Evolutionary conservation across 2,888 invertebrate species (phyloP).

Genomic region (Limnephilus marmoratus): DNA sequence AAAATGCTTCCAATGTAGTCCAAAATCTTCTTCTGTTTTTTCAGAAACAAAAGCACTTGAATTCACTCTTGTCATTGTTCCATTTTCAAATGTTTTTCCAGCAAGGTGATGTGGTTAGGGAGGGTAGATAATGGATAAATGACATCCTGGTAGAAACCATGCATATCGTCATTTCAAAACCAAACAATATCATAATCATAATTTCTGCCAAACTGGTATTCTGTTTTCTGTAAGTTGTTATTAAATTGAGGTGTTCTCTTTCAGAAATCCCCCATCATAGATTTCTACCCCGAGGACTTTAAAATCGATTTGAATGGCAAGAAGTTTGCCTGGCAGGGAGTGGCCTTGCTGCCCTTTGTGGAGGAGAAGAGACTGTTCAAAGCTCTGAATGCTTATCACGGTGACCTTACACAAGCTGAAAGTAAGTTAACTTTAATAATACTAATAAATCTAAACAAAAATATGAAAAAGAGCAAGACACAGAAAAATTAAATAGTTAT

Average conservation of each 20-base stretch:
- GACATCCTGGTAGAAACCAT: too few species aligned
- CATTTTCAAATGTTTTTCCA: too few species aligned
- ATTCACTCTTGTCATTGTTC: too few species aligned
- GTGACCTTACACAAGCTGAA: constrained; percentile 89
- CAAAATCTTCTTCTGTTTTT: too few species aligned
- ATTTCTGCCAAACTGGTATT: not conserved
- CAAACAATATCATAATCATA: not conserved
- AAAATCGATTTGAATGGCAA: constrained; percentile 99
- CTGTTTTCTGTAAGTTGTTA: not conserved
- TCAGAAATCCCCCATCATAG: constrained; percentile 84
- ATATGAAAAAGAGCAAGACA: too few species aligned
- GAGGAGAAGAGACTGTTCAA: constrained; percentile 93
- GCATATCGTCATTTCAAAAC: too few species aligned
- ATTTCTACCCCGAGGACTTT: constrained; percentile 99
- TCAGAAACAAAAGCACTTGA: too few species aligned
- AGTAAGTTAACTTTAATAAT: constrained; percentile 73
- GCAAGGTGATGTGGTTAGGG: too few species aligned
- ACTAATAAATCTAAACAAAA: too few species aligned
- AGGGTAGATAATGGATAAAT: too few species aligned
- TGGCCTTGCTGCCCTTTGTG: constrained; percentile 98
- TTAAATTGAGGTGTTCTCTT: constrained; percentile 56
- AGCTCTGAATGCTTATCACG: constrained; percentile 89
- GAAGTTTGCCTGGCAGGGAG: constrained; percentile 99
- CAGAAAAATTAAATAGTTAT: too few species aligned
- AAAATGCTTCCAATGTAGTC: too few species aligned